Evolutionary conservation across 2,113 vertebrate species (phyloP), one percentile per base, ranked within the genome.

Genomic region (Xerus inauris): DNA sequence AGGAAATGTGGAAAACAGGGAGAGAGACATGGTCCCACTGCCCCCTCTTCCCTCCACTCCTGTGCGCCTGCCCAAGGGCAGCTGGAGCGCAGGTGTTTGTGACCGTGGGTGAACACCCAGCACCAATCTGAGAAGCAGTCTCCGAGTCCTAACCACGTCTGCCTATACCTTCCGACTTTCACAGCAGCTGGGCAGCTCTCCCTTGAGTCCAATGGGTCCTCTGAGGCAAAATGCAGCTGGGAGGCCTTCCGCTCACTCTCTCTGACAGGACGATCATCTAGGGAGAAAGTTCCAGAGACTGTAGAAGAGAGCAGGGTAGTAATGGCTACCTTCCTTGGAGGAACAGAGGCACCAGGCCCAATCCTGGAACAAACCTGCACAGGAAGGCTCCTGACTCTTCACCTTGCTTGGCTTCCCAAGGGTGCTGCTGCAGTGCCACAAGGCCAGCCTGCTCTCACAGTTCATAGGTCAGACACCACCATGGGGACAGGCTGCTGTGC

Each of bases 191-290:
- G 40, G 79, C 72, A 72, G 97, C 54, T 89, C 45, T 96, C 95
- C 54, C 77, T 80, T 19, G 94, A 97, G 54, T 97, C 95, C 49
- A 95, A 76, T 5, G 91, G 73, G 1, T 97, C 91, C 65, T 99
- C 98, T 11, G 97, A 98, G 40, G 97, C 97, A 87, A 99, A 99
- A 97, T 98, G 98, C 96, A 98, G 97, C 32, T 97, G 95, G 45
- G 98, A 98, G 28, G 96, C 97, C 96, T 98, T 99, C 54, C 98
- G 98, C 75, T 99, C 99, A 0, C 97, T 97, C n/a, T 98, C 98
- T 95, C 98, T 98, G 75, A 99, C 98, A 4, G 98, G 97, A 91
- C 96, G 98, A 83, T 99, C 98, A 90, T 99, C 98, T 99, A 40
- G 26, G 47, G 91, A 88, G 83, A 76, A 87, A 81, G 89, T 54